These are phyloP conservation scores for Varecia variegata DNA, from an alignment of 2,797 vertebrate genomes.

Conservation along the genomic window DNA sequence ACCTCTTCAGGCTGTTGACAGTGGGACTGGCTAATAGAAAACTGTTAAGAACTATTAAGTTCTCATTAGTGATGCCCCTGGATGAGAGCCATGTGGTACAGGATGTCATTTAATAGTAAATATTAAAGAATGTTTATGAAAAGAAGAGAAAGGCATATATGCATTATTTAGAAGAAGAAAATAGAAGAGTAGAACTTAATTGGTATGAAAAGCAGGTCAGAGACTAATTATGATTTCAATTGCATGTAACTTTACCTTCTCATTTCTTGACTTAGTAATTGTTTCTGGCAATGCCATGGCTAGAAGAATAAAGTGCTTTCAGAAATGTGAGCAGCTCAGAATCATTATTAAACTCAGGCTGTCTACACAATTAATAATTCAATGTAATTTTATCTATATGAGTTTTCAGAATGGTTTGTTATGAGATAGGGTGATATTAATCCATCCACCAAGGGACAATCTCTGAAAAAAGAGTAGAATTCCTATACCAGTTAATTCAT, in stretches of 20 bases:
- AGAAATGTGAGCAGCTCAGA: conserved; percentile 92
- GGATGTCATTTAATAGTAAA: conserved; percentile 63
- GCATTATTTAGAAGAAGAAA: conserved; percentile 90
- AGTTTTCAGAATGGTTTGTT: conserved; percentile 87
- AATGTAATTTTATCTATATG: conserved; percentile 94
- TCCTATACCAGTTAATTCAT: conserved; percentile 41
- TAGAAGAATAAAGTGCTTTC: conserved; percentile 88
- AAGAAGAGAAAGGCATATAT: conserved; percentile 71
- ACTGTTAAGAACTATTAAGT: conserved; percentile 59
- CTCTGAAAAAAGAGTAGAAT: conserved; percentile 51
- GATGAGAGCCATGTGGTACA: conserved; percentile 34
- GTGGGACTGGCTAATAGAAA: conserved; percentile 41
- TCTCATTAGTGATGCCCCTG: conserved; percentile 44
- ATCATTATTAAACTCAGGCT: conserved; percentile 92
- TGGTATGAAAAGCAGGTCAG: conserved; percentile 90
- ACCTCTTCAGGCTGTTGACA: conserved; percentile 59
- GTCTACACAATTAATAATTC: conserved; percentile 95
- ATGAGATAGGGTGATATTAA: conserved; percentile 78
- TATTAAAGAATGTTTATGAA: conserved; percentile 55
- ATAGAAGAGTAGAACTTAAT: conserved; percentile 83
- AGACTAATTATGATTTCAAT: conserved; percentile 86
- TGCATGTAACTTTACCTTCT: conserved; percentile 84
- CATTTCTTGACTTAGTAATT: conserved; percentile 89
- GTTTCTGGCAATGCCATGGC: conserved; percentile 88
- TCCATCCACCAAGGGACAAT: background rate